Base-by-base conservation (phyloP, 2,888 invertebrate genomes). In the Cryptosula pallasiana region DNA sequence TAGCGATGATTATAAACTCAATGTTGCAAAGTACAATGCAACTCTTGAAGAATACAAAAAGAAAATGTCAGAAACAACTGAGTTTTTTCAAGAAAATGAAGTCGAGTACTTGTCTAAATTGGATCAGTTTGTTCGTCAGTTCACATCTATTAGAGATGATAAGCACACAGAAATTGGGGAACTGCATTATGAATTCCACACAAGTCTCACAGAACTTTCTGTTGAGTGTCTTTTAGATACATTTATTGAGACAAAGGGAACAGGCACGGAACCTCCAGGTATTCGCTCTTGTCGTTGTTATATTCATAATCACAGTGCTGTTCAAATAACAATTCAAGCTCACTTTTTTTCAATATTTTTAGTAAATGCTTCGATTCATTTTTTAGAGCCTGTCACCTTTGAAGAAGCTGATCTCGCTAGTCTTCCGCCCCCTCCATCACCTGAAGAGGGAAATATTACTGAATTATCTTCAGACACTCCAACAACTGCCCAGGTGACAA, bases 1-100 rank as follows among this genome's bases (percentile, higher is more conserved):
- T 29, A 92, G 95, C 77, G 97, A 98, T 82, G 98, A 99, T 80
- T 98, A 97, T 83, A 92, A 92, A 83, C 87, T 88, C 75, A 88
- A 94, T 78, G 90, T 95, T 76, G 96, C 97, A 74, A 98, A 97
- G 86, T 97, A 98, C 85, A 91, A 91, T 79, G 87, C 89, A 35
- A 91, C 95, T 70, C 91, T 97, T 82, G 92, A 92, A 78, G 95
- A 95, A 80, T 99, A 97, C 87, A 95, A 97, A 86, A 90, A 90
- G 80, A 95, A 95, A 87, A 97, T 98, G 96, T 91, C 92, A 27
- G 81, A 77, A 29, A 81, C 84, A 69, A 85, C 81, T 75, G 78
- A 91, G 86, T 91, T 91, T 83, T 97, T 96, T 83, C 96, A 97
- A 88, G 94, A 93, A 85, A 90, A 95, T 29, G 96, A 97, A 86